These are phyloP conservation scores for Monochamus saltuarius DNA, from an alignment of 1,140 invertebrate species.

Conservation along the genomic window DNA sequence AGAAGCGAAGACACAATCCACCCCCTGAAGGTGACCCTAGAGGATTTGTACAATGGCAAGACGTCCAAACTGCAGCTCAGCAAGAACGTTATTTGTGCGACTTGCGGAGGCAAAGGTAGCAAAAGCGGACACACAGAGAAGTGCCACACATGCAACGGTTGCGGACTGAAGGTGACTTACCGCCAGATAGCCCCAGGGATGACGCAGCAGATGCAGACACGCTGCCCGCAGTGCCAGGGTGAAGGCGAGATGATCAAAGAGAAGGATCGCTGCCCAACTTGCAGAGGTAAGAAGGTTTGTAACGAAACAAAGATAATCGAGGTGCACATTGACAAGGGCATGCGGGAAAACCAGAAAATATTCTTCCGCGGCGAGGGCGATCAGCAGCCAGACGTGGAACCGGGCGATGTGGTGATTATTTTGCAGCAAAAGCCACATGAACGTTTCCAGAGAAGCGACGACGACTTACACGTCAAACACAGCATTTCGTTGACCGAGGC, in stretches of 20 bases:
- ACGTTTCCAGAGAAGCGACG: slow-evolving; percentile 70
- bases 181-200: slow-evolving; percentile 76
- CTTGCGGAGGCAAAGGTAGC: slow-evolving; percentile 82
- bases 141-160: slow-evolving; percentile 77
- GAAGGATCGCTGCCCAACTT: slow-evolving; percentile 77
- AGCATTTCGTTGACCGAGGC: slow-evolving; percentile 81
- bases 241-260: slow-evolving; percentile 76
- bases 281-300: slow-evolving; percentile 78
- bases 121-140: slow-evolving; percentile 71
- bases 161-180: slow-evolving; percentile 70
- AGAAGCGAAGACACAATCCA: slow-evolving; percentile 71
- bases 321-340: slow-evolving; percentile 87
- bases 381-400: slow-evolving; percentile 79
- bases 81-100: slow-evolving; percentile 82
- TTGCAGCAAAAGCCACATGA: slow-evolving; percentile 81
- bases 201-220: slow-evolving; percentile 79
- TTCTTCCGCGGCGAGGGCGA: slow-evolving; percentile 86
- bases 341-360: slow-evolving; percentile 86
- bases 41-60: slow-evolving; percentile 90
- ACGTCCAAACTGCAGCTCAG: slow-evolving; percentile 80
- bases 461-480: slow-evolving; percentile 75
- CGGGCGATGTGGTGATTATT: slow-evolving; percentile 88
- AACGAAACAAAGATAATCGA: slow-evolving; percentile 81
- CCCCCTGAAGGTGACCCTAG: slow-evolving; percentile 76
- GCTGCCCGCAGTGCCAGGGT: slow-evolving; percentile 70